Evolutionary conservation across 2,797 vertebrate species (phyloP).

Genomic region (Salmo trutta): DNA sequence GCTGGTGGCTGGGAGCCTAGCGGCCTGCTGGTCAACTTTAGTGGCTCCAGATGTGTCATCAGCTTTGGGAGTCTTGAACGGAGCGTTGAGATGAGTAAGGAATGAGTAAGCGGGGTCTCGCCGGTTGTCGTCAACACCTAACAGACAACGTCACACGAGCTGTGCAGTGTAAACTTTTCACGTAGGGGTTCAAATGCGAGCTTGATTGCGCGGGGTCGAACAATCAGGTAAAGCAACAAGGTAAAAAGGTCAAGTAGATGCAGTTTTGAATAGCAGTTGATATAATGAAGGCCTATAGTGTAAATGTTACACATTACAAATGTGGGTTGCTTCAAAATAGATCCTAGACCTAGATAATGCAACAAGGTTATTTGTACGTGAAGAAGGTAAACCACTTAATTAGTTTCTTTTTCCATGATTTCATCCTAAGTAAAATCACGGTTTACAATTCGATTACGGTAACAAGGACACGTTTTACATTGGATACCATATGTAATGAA

Average conservation of each 20-base stretch:
- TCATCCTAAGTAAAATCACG: not conserved
- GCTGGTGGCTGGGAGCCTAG: conserved; percentile 32
- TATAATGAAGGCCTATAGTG: not conserved
- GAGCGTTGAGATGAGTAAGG: not conserved
- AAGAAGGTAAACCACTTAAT: not conserved
- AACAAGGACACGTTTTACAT: not conserved
- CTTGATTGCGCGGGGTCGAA: not conserved
- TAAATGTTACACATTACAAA: conserved; percentile 39
- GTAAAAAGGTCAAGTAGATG: not conserved
- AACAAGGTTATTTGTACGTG: too few relatives aligned
- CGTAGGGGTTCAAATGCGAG: not conserved
- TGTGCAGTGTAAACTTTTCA: too few relatives aligned
- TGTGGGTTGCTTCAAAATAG: conserved; percentile 30
- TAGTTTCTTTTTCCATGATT: not conserved
- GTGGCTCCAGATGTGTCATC: conserved; percentile 45
- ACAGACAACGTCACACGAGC: too few relatives aligned
- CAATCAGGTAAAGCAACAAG: not conserved
- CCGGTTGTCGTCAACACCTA: not conserved
- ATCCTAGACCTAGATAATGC: too few relatives aligned
- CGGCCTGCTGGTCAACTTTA: conserved; percentile 40
- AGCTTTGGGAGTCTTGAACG: conserved; percentile 25
- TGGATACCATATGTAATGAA: not conserved
- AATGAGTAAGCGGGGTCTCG: not conserved
- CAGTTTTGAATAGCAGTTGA: not conserved
- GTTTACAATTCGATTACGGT: not conserved